phyloP scores from a whole-genome alignment of 2,888 invertebrate genomes.

The Malachius bipustulatus region DNA sequence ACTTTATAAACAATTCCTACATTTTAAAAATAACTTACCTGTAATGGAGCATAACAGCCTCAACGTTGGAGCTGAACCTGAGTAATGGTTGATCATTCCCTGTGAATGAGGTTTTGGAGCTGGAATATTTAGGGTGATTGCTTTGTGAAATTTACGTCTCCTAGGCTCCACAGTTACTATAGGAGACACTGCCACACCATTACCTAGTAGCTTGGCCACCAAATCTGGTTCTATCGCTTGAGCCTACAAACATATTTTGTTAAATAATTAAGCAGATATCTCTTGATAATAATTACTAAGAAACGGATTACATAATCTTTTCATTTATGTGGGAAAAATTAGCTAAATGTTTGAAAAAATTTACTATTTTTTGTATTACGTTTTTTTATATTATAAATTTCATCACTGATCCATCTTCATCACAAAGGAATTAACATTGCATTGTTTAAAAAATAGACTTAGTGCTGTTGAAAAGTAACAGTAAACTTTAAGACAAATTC shows the following conservation, averaged over 20 bases:
- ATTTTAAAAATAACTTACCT: slow-evolving; percentile 41
- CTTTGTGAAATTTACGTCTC: slow-evolving; percentile 95
- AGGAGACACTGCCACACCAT: slow-evolving; percentile 93
- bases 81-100: slow-evolving; percentile 76
- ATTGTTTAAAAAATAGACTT: too few relatives aligned
- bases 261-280: too few relatives aligned
- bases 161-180: slow-evolving; percentile 97
- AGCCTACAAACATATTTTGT: slow-evolving; percentile 60
- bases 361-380: too few relatives aligned
- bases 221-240: slow-evolving; percentile 83
- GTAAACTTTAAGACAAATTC: too few relatives aligned
- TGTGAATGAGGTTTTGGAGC: slow-evolving; percentile 52
- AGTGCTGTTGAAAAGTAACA: too few relatives aligned
- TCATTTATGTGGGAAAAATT: too few relatives aligned
- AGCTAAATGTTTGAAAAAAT: too few relatives aligned
- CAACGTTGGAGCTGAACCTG: slow-evolving; percentile 68
- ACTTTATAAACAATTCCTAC: not conserved
- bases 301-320: too few relatives aligned
- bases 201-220: slow-evolving; percentile 79
- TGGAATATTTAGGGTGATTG: slow-evolving; percentile 94
- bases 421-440: too few relatives aligned
- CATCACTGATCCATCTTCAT: too few relatives aligned
- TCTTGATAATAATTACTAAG: too few relatives aligned
- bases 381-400: too few relatives aligned
- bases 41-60: slow-evolving; percentile 91